Evolutionary conservation across 2,113 vertebrate species (phyloP).

Genomic region (Galbula dea): DNA sequence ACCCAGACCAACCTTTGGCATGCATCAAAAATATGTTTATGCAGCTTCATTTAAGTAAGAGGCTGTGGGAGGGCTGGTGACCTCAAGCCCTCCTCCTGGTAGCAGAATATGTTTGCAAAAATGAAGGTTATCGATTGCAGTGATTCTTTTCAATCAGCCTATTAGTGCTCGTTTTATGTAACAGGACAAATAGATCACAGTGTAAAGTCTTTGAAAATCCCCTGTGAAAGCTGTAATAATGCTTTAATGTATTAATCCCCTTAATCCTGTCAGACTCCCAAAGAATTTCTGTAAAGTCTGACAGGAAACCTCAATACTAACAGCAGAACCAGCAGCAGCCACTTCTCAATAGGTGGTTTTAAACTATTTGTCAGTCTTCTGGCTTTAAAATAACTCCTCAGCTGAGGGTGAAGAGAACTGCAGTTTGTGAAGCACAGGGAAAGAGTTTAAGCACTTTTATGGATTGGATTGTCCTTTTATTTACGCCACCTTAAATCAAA

Average conservation of each 20-base stretch:
- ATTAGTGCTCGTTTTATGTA: conserved; percentile 72
- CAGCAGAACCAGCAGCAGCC: neutral
- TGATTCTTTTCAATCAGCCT: conserved; percentile 53
- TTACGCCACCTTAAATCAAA: neutral
- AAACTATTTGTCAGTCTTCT: neutral
- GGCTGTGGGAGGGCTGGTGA: neutral
- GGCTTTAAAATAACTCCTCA: neutral
- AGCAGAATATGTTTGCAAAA: conserved; percentile 63
- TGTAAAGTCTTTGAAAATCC: conserved; percentile 78
- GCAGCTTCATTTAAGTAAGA: neutral
- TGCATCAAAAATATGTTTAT: neutral
- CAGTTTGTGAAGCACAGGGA: neutral
- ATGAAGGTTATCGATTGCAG: conserved; percentile 70
- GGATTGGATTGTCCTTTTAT: neutral
- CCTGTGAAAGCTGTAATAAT: conserved; percentile 73
- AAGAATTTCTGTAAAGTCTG: conserved; percentile 68
- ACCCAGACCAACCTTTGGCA: neutral
- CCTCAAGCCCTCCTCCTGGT: neutral
- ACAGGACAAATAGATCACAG: conserved; percentile 77
- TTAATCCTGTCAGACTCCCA: conserved; percentile 77
- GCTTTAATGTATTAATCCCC: conserved; percentile 78
- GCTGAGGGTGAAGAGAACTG: neutral
- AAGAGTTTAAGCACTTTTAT: neutral
- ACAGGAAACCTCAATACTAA: conserved; percentile 51
- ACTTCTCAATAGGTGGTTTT: neutral